phyloP scores from a whole-genome alignment of 2,113 vertebrate genomes.

The Tyto alba region DNA sequence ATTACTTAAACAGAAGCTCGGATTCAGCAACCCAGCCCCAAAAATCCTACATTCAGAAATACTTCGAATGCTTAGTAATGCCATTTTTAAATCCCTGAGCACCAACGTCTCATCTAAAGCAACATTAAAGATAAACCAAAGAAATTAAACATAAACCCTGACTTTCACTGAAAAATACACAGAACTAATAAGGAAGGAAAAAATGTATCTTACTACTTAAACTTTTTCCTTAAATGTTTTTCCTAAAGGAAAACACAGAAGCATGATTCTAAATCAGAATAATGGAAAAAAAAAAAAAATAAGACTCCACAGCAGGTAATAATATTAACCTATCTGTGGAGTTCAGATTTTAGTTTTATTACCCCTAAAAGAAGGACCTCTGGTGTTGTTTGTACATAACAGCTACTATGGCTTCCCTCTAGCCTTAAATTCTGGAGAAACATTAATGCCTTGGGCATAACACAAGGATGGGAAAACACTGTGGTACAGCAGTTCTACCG shows the following conservation, averaged over 20 bases:
- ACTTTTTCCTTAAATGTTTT: background rate
- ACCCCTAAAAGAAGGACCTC: background rate
- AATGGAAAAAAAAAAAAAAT: too few relatives aligned
- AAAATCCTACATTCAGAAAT: background rate
- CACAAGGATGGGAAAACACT: background rate
- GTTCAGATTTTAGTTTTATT: background rate
- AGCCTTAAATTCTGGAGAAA: background rate
- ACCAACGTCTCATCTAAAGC: background rate
- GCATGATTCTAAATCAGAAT: background rate
- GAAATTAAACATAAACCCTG: background rate
- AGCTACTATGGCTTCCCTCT: background rate
- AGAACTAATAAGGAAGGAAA: background rate
- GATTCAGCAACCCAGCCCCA: background rate
- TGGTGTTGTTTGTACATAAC: background rate
- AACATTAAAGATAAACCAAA: background rate
- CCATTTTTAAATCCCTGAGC: background rate
- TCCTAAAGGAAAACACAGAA: background rate
- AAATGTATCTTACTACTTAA: fast-evolving
- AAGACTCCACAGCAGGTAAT: background rate
- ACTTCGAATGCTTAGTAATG: background rate
- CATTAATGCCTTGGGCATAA: background rate
- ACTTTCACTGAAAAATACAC: background rate
- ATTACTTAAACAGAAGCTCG: background rate
- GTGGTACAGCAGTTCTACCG: background rate
- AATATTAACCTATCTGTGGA: background rate